A percentile compares a stretch with the other conserved stretches of the same genome.
Conservation (phyloP, 2,888 invertebrate genomes). For the Euclidia mi region DNA sequence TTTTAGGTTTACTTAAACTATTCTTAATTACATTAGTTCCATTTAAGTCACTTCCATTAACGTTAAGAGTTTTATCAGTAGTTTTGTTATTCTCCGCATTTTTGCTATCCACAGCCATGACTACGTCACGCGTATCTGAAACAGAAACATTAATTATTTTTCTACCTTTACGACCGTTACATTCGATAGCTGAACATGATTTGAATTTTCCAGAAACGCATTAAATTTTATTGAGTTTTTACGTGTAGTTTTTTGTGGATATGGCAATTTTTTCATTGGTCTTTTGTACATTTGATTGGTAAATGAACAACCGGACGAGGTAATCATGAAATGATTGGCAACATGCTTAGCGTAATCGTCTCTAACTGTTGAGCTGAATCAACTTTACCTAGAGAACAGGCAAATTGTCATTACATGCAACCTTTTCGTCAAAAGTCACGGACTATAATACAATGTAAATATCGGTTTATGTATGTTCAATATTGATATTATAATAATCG, state of each 20-base stretch:
- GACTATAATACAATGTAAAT: conserved; percentile 32
- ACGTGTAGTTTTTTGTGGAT: conserved; percentile 27
- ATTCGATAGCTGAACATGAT: conserved; percentile 24
- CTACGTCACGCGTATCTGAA: conserved; percentile 70
- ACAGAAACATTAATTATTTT: conserved; percentile 58
- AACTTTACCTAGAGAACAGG: conserved; percentile 76
- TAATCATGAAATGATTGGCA: conserved; percentile 85
- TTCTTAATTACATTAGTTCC: conserved; percentile 74
- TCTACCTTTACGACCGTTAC: conserved; percentile 34
- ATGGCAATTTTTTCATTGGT: conserved; percentile 43
- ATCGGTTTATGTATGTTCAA: conserved; percentile 18
- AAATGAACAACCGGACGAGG: conserved; percentile 82
- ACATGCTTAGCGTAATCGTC: conserved; percentile 81
- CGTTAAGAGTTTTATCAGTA: conserved; percentile 66
- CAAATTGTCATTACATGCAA: conserved; percentile 67
- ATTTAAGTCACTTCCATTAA: conserved; percentile 78
- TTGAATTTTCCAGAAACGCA: conserved; percentile 28
- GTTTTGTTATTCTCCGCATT: conserved; percentile 69
- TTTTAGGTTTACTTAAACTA: conserved; percentile 72
- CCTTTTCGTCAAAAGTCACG: conserved; percentile 60
- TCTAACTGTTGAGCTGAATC: conserved; percentile 70
- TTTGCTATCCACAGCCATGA: conserved; percentile 75
- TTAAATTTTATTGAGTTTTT: conserved; percentile 26
- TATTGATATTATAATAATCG: conserved; percentile 23
- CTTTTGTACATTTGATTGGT: conserved; percentile 73